Base-by-base conservation (phyloP, 2,797 vertebrate genomes). In the Melanotaenia boesemani region DNA sequence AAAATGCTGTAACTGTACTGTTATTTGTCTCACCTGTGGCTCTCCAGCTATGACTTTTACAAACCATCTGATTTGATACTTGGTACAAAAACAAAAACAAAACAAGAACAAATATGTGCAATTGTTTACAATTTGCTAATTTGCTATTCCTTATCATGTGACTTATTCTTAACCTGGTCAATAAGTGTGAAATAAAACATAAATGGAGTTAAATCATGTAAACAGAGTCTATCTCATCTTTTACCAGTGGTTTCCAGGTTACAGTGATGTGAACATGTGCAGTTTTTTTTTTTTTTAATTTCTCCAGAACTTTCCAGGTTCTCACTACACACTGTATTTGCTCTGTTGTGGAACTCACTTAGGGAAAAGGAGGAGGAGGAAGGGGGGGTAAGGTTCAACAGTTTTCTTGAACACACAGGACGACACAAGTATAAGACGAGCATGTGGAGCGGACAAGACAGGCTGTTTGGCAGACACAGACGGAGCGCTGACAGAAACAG, bases 291-390 rank as follows among this genome's bases (percentile, higher is more conserved):
- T 30, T 30, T 30, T 8, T 70, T 3, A 58, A 61, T 34, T 34
- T 34, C 7, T 34, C 32, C 32, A 64, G 69, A 59, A 44, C 3
- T 39, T 41, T 9, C 22, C 30, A 28, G 62, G 65, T 3, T 28
- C 15, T 65, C 46, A 0, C 62, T 7, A 71, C 71, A 61, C 71
- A 30, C 79, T 61, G 67, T 74, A 70, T 73, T 58, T 74, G 92
- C 94, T 92, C 92, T 95, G 95, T 96, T 95, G 95, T 95, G 96
- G 96, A 96, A 95, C 93, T 94, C 93, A 64, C 83, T 76, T 69
- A 59, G 36, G 59, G 54, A 73, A 72, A 70, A 87, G 6, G 88
- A 54, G 71, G 73, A 82, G 85, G 89, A 86, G 86, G 55, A 67
- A 71, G 84, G 83, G 90, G 84, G 85, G 50, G n/a, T 20, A 63